These are phyloP conservation scores for Carassius carassius DNA, from an alignment of 2,113 vertebrate species.

Conservation along the genomic window DNA sequence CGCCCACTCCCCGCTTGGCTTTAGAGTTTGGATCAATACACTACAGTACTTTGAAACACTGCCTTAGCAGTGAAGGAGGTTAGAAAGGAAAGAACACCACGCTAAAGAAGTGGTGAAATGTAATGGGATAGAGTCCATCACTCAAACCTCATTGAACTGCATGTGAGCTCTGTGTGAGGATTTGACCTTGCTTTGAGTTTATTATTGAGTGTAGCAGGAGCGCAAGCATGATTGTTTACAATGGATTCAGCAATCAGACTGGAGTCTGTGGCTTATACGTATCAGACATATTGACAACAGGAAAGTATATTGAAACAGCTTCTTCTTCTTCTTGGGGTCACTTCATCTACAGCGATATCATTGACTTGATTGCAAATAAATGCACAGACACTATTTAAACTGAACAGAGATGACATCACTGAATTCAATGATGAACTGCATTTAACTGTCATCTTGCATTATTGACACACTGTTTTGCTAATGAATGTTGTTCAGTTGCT, in stretches of 20 bases:
- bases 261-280: constrained; percentile 82
- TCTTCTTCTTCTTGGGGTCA: constrained; percentile 64
- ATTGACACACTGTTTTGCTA: too few relatives aligned
- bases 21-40: background rate
- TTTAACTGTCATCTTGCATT: too few relatives aligned
- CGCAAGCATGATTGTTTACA: constrained; percentile 62
- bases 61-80: background rate
- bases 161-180: constrained; percentile 33
- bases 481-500: too few relatives aligned
- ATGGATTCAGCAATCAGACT: constrained; percentile 77
- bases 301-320: constrained; percentile 75
- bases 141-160: constrained; percentile 23
- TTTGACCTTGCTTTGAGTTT: constrained; percentile 54
- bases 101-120: constrained; percentile 16
- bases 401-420: too few relatives aligned
- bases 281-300: constrained; percentile 82
- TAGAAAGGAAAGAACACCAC: background rate
- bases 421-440: too few relatives aligned
- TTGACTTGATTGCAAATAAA: too few relatives aligned
- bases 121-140: constrained; percentile 33
- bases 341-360: too few relatives aligned
- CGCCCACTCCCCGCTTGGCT: background rate
- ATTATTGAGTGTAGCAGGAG: constrained; percentile 58
- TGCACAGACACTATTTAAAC: too few relatives aligned
- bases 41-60: background rate